Conservation (phyloP, 1,140 invertebrate species). For the Babylonia areolata region DNA sequence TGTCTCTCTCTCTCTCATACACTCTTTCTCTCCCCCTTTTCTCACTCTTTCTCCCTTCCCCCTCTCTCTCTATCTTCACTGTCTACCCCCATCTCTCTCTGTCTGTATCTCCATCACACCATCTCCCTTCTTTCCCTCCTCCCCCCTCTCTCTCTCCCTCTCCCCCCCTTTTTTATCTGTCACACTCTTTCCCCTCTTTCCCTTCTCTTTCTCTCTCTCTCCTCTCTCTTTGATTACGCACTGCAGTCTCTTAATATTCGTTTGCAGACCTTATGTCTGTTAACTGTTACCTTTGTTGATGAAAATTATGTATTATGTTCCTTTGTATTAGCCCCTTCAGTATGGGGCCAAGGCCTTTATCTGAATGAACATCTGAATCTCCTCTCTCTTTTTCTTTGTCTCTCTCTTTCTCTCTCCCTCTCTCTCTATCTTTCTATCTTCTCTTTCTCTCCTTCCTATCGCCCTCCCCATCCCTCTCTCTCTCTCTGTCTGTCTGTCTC, state of each 20-base stretch:
- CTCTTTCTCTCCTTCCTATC: neutral
- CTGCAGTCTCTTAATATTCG: too few species aligned
- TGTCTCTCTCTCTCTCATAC: conserved; percentile 95
- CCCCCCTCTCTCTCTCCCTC: neutral
- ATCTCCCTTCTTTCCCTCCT: neutral
- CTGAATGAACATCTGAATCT: too few species aligned
- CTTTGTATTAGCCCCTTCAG: too few species aligned
- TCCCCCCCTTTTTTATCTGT: neutral
- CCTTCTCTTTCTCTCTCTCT: neutral
- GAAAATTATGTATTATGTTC: too few species aligned
- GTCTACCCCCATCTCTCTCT: neutral
- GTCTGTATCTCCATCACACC: neutral
- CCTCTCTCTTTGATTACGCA: neutral
- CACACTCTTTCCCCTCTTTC: neutral
- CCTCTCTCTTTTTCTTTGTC: neutral
- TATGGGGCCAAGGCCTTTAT: too few species aligned
- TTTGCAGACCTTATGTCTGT: too few species aligned
- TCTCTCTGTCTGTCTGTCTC: neutral
- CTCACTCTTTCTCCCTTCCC: conserved; percentile 91
- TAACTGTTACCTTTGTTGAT: too few species aligned
- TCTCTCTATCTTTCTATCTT: neutral
- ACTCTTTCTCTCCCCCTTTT: conserved; percentile 97
- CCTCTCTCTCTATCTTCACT: conserved; percentile 36
- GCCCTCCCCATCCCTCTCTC: neutral
- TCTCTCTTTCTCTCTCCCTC: neutral